These are phyloP conservation scores for Glyphotaelius pellucidus DNA, from an alignment of 2,888 invertebrate species.

Conservation along the genomic window DNA sequence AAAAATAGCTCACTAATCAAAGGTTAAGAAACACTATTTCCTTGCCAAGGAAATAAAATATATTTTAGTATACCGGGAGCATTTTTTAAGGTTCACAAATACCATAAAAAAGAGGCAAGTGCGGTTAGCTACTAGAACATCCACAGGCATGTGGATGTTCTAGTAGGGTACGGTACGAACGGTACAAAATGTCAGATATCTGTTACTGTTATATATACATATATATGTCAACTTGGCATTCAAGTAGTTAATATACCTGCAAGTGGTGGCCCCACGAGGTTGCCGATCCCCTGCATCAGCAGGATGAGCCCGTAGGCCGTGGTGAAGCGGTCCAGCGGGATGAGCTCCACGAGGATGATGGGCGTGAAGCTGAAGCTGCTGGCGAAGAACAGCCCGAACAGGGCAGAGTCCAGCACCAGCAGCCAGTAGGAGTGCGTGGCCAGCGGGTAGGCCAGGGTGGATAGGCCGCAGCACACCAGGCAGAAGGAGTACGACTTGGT, in stretches of 20 bases:
- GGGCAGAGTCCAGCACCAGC: slow-evolving; percentile 76
- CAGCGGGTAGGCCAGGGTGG: slow-evolving; percentile 80
- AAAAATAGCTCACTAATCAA: too few species aligned
- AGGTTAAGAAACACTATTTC: too few species aligned
- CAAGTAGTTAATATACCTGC: slow-evolving; percentile 80
- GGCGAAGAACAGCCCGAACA: slow-evolving; percentile 94
- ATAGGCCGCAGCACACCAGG: slow-evolving; percentile 82
- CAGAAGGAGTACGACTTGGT: slow-evolving; percentile 89
- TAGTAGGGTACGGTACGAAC: too few species aligned
- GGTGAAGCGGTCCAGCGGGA: slow-evolving; percentile 94
- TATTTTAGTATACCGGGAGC: too few species aligned
- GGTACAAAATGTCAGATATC: too few species aligned
- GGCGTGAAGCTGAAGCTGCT: slow-evolving; percentile 95
- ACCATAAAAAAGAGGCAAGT: too few species aligned
- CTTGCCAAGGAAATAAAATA: too few species aligned
- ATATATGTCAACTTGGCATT: too few species aligned
- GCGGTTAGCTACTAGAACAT: too few species aligned
- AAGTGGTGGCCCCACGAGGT: slow-evolving; percentile 93
- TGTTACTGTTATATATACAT: too few species aligned
- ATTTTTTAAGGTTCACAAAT: too few species aligned
- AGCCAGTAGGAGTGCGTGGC: slow-evolving; percentile 75
- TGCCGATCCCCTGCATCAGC: slow-evolving; percentile 94
- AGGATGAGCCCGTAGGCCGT: slow-evolving; percentile 94
- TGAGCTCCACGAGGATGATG: slow-evolving; percentile 90
- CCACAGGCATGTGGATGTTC: too few species aligned